A percentile compares a stretch with the other conserved stretches of the same genome.
Conservation (phyloP, 2,797 vertebrate genomes). For the Myiothlypis coronata region DNA sequence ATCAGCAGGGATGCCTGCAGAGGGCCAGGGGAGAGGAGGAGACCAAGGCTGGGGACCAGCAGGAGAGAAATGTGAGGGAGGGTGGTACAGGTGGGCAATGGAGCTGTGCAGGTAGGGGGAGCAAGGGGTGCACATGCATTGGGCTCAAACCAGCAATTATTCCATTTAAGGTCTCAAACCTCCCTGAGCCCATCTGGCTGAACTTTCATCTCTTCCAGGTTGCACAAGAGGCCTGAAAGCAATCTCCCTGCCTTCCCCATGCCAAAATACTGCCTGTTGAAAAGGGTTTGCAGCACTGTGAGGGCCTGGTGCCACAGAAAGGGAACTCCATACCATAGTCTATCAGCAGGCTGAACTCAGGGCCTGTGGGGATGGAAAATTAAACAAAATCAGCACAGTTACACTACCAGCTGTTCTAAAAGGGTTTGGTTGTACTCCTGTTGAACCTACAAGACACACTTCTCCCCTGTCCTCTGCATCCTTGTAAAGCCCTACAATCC, state of each 20-base stretch:
- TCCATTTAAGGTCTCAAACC: not conserved
- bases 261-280: not conserved
- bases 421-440: not conserved
- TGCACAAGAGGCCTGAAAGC: not conserved
- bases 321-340: not conserved
- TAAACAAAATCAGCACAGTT: not conserved
- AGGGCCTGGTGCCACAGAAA: not conserved
- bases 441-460: not conserved
- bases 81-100: not conserved
- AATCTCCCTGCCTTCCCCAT: not conserved
- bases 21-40: not conserved
- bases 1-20: not conserved
- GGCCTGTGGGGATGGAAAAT: not conserved
- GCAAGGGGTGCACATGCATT: accelerated
- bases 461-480: not conserved
- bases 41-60: not conserved
- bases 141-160: not conserved
- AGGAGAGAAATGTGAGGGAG: not conserved
- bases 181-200: not conserved
- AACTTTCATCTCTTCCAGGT: not conserved
- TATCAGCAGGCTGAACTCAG: not conserved
- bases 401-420: not conserved
- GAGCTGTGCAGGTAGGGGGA: not conserved
- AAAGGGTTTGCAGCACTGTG: accelerated
- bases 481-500: not conserved